Percentiles rank a stretch among this genome's conserved stretches.
Conservation (phyloP, 2,888 invertebrate genomes). For the Dicyrtomina minuta region DNA sequence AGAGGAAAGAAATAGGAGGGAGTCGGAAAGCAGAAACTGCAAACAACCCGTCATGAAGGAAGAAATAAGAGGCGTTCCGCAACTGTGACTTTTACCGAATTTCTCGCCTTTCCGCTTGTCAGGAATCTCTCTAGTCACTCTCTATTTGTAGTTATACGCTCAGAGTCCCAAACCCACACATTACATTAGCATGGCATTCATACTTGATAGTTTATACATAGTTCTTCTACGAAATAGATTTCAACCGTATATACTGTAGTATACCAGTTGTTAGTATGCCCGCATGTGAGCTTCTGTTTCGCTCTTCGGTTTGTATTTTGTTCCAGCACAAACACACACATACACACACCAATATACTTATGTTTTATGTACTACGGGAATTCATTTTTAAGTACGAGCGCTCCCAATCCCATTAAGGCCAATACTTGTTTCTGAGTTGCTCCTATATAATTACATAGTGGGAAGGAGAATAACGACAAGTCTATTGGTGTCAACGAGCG, state of each 20-base stretch:
- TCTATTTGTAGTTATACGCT: too few relatives aligned
- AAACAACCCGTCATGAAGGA: not conserved
- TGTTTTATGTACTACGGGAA: not conserved
- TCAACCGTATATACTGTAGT: not conserved
- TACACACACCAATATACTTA: too few relatives aligned
- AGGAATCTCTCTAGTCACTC: constrained; percentile 24
- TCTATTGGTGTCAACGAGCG: constrained; percentile 1
- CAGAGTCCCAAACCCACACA: not conserved
- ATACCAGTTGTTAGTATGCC: not conserved
- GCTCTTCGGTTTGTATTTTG: not conserved
- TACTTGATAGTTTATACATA: not conserved
- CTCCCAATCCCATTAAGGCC: not conserved
- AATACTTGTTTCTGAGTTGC: not conserved
- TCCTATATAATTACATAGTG: not conserved
- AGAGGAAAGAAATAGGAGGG: constrained; percentile 18
- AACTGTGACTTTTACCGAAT: constrained; percentile 45
- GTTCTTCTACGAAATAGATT: not conserved
- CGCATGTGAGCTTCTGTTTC: too few relatives aligned
- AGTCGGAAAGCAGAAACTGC: not conserved
- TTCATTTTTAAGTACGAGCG: not conserved
- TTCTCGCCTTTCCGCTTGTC: constrained; percentile 51
- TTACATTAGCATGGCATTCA: not conserved
- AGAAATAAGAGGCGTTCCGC: constrained; percentile 43
- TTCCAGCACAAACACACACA: too few relatives aligned
- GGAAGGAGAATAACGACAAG: not conserved